These are phyloP conservation scores for Graphium colonna DNA, from an alignment of 2,888 invertebrate species.

Conservation along the genomic window DNA sequence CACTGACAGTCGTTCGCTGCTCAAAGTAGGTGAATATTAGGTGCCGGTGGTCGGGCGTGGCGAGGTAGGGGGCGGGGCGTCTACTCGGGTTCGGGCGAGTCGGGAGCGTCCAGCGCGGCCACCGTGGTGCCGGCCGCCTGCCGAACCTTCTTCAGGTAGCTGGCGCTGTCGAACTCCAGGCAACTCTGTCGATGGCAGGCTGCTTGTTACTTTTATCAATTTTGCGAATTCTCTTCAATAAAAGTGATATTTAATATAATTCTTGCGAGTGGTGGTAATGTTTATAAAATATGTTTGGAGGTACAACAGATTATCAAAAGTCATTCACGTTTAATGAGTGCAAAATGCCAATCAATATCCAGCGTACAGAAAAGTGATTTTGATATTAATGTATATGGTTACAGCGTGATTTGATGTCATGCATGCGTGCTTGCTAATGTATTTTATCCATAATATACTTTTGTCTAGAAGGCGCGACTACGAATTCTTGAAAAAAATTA, in stretches of 20 bases:
- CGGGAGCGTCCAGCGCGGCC: conserved; percentile 66
- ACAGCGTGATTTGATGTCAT: too few relatives aligned
- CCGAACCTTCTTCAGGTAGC: conserved; percentile 69
- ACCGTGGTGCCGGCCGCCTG: conserved; percentile 62
- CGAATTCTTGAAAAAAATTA: too few relatives aligned
- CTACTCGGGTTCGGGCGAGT: conserved; percentile 76
- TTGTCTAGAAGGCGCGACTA: too few relatives aligned
- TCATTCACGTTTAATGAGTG: too few relatives aligned
- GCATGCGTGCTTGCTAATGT: too few relatives aligned
- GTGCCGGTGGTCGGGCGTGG: conserved; percentile 26
- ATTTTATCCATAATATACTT: too few relatives aligned
- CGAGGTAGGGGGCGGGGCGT: conserved; percentile 25
- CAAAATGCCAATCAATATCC: too few relatives aligned
- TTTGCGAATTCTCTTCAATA: neutral
- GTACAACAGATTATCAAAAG: too few relatives aligned
- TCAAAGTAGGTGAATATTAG: neutral
- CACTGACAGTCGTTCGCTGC: conserved; percentile 8
- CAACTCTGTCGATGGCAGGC: conserved; percentile 63
- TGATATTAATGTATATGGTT: too few relatives aligned
- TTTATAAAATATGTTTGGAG: too few relatives aligned
- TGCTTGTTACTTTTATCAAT: conserved; percentile 11
- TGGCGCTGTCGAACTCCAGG: conserved; percentile 77
- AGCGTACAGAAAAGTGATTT: too few relatives aligned
- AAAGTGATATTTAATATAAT: neutral
- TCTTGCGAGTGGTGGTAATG: too few relatives aligned